Conservation (phyloP, 2,888 invertebrate genomes). For the Ligdia adustata region DNA sequence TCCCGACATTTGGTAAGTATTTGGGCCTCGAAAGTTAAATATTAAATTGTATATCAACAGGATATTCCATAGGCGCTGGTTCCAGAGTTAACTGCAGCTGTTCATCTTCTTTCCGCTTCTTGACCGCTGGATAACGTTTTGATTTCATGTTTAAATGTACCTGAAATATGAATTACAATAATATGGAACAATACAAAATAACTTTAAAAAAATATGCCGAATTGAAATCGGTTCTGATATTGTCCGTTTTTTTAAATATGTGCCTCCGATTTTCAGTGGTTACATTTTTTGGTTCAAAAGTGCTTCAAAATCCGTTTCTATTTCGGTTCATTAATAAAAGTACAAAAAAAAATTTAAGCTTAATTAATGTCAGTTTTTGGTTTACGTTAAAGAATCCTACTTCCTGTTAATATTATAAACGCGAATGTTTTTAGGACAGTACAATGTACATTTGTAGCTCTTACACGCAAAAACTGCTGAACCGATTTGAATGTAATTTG, state of each 20-base stretch:
- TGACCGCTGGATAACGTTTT: slow-evolving; percentile 56
- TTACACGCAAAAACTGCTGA: no score
- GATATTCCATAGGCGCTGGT: slow-evolving; percentile 6
- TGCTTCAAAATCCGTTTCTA: background rate
- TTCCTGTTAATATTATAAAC: no score
- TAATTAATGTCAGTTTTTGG: background rate
- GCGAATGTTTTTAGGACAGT: no score
- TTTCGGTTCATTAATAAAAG: no score
- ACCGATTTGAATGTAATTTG: no score
- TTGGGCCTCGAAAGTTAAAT: slow-evolving; percentile 1
- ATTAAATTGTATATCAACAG: slow-evolving; percentile 13
- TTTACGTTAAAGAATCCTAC: no score
- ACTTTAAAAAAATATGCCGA: background rate
- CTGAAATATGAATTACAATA: slow-evolving; percentile 40
- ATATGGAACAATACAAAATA: background rate
- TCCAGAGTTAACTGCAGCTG: slow-evolving; percentile 1
- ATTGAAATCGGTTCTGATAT: no score
- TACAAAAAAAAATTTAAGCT: background rate
- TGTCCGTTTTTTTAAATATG: background rate
- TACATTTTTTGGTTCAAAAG: background rate
- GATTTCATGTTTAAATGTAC: slow-evolving; percentile 71
- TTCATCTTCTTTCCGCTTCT: slow-evolving; percentile 48
- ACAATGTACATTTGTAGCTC: no score
- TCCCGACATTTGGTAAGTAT: no score
- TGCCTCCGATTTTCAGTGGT: background rate